Evolutionary conservation across 92 coral and sea anemone genomes (phyloP), one percentile per base, ranked within the genome.

Genomic region (Epizoanthus scotinus): DNA sequence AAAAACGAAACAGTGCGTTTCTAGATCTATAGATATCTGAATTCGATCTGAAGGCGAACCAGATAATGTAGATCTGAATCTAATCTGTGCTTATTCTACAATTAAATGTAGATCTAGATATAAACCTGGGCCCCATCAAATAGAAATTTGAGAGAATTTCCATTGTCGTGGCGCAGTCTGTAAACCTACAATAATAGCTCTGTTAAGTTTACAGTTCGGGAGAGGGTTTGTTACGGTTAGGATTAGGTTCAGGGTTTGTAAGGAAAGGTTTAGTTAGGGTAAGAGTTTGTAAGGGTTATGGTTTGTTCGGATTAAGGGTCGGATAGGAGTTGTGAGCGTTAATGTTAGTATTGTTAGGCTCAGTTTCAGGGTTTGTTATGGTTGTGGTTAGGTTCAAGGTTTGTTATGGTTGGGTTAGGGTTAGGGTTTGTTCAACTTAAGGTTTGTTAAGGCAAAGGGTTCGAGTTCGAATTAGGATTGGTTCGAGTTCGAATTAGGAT

Each of bases 281-380:
- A n/a, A n/a, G n/a, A n/a, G n/a, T n/a, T n/a, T n/a, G n/a, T n/a
- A n/a, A 19, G 22, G 27, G 19, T 60, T 60, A 60, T 6, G 24
- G 22, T 60, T 22, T 60, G 18, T 60, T 60, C 3, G 24, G 65
- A 60, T 60, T 60, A 60, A 6, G 65, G 65, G 3, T 60, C 65
- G 65, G 65, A 26, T 60, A 60, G 65, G 65, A 60, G 3, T 60
- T 60, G 65, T 60, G 65, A 60, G 22, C 65, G 65, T 60, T 60
- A 60, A 60, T 60, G 65, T 60, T 60, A 60, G 65, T 60, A 60
- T 3, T 60, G 65, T 60, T 60, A 60, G 65, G 65, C 65, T 60
- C 65, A 60, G 65, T 6, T 60, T 6, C 65, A 60, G 65, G 65
- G 65, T 60, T 60, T 10, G 65, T 10, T 60, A 10, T 26, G 22